Base-by-base conservation (phyloP, 1,140 invertebrate species). In the Brachionus calyciflorus region DNA sequence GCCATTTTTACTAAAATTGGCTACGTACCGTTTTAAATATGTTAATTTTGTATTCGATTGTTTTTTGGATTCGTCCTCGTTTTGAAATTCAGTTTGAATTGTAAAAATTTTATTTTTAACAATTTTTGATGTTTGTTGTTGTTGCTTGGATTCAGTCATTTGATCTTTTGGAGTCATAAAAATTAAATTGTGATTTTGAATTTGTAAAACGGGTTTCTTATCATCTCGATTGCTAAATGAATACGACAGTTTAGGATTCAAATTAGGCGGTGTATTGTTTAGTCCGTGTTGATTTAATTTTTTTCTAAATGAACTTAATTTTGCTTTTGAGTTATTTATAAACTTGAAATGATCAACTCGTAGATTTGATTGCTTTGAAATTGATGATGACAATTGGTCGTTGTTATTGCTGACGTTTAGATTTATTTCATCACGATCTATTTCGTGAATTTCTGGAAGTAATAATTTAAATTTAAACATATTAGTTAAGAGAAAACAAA, bases 21-120 rank as follows among this genome's bases (percentile, higher is more conserved):
- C 69, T 4, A 73, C 46, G 30, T 73, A 73, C 24, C 51, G 30
- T 28, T 73, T 73, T 24, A 73, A 73, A 55, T 51, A 73, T 14
- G 69, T 73, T 19, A 73, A 41, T 41, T 73, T 73, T 3, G 60
- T 19, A 24, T 44, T 44, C 14, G 19, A 41, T 44, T 4, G 12
- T 41, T 12, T 10, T 28, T 65, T 44, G 9, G 33, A 24, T 9
- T 65, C 60, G 2, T 65, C 40, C 2, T 65, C 60, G 12, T 44
- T 21, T 17, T 26, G 9, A 10, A 19, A 24, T 19, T 65, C 60
- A 24, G 37, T 10, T 24, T 41, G 60, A 5, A 65, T 7, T 14
- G 33, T 65, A 37, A 44, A 65, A 24, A 65, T 7, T 44, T 65
- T 65, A 44, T 65, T 65, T 14, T 44, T 10, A 14, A 46, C 5